A percentile compares a stretch with the other conserved stretches of the same genome.
phyloP scores from a whole-genome alignment of 2,113 vertebrate species.

The Calyptomena viridis region DNA sequence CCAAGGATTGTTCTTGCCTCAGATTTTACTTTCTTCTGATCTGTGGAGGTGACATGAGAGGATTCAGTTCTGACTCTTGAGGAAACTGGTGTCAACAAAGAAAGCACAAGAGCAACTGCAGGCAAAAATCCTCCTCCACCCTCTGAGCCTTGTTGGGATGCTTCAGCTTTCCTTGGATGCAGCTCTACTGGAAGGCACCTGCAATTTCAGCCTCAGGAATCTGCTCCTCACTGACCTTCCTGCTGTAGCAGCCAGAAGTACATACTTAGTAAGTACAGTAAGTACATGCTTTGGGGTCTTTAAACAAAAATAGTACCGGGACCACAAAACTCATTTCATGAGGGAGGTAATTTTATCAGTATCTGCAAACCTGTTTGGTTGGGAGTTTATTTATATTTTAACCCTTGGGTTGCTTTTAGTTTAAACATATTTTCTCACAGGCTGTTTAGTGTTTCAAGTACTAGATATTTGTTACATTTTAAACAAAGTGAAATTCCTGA shows the following conservation, averaged over 20 bases:
- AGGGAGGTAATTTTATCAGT: not conserved
- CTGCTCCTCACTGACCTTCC: not conserved
- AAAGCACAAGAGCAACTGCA: not conserved
- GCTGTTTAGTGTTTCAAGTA: not conserved
- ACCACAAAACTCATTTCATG: not conserved
- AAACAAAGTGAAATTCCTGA: not conserved
- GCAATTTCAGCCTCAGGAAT: not conserved
- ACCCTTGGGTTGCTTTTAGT: not conserved
- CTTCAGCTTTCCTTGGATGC: not conserved
- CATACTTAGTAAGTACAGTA: no score
- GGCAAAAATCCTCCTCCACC: not conserved
- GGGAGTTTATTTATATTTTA: not conserved
- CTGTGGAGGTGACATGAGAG: not conserved
- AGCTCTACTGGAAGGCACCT: not conserved
- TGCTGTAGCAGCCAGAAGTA: not conserved
- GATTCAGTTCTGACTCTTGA: not conserved
- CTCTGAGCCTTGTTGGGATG: not conserved
- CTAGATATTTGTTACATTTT: not conserved
- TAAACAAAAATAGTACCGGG: not conserved
- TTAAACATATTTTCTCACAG: not conserved
- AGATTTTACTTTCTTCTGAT: not conserved
- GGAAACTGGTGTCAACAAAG: not conserved
- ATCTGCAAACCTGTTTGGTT: not conserved
- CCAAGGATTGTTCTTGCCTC: not conserved
- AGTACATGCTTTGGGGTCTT: not conserved